These are phyloP conservation scores for Plebejus anna DNA, from an alignment of 2,888 invertebrate species.

Conservation along the genomic window DNA sequence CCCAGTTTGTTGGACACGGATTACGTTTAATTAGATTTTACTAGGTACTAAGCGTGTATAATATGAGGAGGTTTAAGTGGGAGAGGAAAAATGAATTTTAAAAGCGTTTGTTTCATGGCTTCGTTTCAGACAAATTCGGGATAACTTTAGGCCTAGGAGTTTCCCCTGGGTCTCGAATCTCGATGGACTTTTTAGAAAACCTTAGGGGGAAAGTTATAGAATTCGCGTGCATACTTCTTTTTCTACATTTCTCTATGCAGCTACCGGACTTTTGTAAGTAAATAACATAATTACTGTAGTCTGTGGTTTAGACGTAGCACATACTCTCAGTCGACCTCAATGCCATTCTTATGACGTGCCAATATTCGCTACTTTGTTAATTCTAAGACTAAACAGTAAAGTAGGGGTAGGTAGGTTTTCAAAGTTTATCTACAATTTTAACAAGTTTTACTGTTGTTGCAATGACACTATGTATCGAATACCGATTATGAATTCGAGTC, in stretches of 20 bases:
- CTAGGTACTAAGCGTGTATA: neutral
- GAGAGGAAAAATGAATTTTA: neutral
- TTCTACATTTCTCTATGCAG: no score
- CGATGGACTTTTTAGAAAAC: no score
- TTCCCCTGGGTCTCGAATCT: no score
- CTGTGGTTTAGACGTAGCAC: neutral
- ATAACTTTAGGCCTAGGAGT: no score
- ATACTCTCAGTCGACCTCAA: slow-evolving; percentile 8
- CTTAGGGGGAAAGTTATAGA: no score
- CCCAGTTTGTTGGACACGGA: slow-evolving; percentile 15
- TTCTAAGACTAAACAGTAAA: neutral
- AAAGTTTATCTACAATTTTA: no score
- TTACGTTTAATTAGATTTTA: slow-evolving; percentile 19
- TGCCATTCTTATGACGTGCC: slow-evolving; percentile 18
- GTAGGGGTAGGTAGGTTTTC: no score
- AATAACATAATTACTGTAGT: neutral
- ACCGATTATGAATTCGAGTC: slow-evolving; percentile 6
- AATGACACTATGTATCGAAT: neutral
- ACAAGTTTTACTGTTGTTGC: no score
- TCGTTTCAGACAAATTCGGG: no score
- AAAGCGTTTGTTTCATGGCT: neutral
- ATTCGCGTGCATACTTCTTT: no score
- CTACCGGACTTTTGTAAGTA: no score
- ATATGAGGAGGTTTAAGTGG: neutral
- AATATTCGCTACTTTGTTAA: neutral